Percentiles rank a stretch among this genome's conserved stretches.
Conservation (phyloP, 35 echinoderm and acorn worm species). For the Acanthaster planci region DNA sequence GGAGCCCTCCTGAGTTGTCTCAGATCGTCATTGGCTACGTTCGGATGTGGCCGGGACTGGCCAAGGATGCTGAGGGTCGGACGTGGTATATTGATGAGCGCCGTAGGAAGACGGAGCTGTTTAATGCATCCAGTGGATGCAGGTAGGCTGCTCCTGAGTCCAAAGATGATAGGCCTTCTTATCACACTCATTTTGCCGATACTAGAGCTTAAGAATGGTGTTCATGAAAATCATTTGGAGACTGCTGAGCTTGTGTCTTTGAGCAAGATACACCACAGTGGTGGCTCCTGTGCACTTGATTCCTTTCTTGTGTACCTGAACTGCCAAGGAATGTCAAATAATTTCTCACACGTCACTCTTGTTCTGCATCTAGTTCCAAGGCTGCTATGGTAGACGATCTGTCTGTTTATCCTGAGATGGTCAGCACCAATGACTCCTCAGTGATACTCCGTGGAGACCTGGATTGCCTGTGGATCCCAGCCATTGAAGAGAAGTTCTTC, state of each 20-base stretch:
- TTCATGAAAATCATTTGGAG: too few species aligned
- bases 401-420: slow-evolving; percentile 6
- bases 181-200: too few species aligned
- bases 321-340: too few species aligned
- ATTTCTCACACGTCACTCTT: not conserved
- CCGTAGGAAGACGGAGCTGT: not conserved
- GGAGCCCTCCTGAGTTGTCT: slow-evolving; percentile 20
- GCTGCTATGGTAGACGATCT: slow-evolving; percentile 11
- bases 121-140: slow-evolving; percentile 25
- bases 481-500: not conserved
- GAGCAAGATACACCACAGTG: too few species aligned
- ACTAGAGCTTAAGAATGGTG: too few species aligned
- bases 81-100: slow-evolving; percentile 26
- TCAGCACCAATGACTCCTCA: not conserved
- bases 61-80: slow-evolving; percentile 20
- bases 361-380: not conserved
- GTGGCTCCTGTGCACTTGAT: too few species aligned
- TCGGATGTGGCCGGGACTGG: slow-evolving; percentile 23
- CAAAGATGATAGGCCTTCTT: too few species aligned
- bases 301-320: too few species aligned
- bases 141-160: slow-evolving; percentile 38
- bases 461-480: not conserved
- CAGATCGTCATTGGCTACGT: not conserved
- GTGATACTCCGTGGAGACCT: not conserved
- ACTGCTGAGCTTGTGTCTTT: too few species aligned